Evolutionary conservation across 2,113 vertebrate genomes (phyloP), one percentile per base, ranked within the genome.

Genomic region (Aplodontia rufa): DNA sequence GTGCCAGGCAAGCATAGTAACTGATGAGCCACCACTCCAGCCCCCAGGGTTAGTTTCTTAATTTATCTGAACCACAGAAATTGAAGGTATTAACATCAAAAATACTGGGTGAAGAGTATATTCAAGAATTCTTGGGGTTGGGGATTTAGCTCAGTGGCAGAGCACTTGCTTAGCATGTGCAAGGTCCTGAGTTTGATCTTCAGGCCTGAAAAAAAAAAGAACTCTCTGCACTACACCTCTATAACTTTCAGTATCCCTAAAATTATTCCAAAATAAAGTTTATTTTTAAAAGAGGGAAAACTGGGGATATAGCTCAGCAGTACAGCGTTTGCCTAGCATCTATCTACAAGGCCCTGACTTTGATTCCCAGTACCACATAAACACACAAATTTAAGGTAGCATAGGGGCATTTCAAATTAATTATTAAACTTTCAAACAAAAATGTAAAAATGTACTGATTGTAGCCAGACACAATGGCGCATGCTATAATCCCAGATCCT

Each of bases 61-160:
- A 58, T 60, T 82, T 72, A 60, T 42, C 55, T 40, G 35, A 55
- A 91, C 4, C 45, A 80, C 40, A 90, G 58, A 91, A 79, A 95
- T 12, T 1, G 68, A 88, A 84, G 55, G 68, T 68, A 19, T 66
- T 88, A 84, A 37, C 53, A 95, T 35, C n/a, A 47, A n/a, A 10
- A 37, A 84, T 84, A 84, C 1, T 35, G 32, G 14, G 45, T 64
- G 8, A 40, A 85, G 35, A 60, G n/a, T 60, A 51, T 66, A 72
- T 64, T 84, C 6, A 84, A 64, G n/a, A 80, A 80, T 55, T 94
- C 69, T 91, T n/a, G n/a, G n/a, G n/a, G n/a, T n/a, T n/a, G n/a
- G n/a, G n/a, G n/a, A n/a, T n/a, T n/a, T n/a, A n/a, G n/a, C n/a
- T n/a, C n/a, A n/a, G n/a, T n/a, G n/a, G n/a, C n/a, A n/a, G n/a